Percentiles rank a stretch among this genome's conserved stretches.
These are phyloP conservation scores for Drosophila santomea DNA, from an alignment of 1,140 invertebrate genomes.

Conservation along the genomic window DNA sequence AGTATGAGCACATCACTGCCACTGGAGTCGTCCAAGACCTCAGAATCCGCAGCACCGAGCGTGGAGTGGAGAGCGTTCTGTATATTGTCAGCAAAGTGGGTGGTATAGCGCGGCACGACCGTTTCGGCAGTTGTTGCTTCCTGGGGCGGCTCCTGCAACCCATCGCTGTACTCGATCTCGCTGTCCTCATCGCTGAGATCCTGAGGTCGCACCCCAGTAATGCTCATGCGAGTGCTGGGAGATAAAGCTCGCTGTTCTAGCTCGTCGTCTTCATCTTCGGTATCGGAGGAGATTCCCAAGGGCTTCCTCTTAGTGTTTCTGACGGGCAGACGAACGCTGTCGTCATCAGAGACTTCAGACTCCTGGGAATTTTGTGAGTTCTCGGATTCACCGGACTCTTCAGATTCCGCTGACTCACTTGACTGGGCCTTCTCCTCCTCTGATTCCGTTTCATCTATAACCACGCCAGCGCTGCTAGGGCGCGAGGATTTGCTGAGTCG, in stretches of 20 bases:
- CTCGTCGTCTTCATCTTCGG: conserved; percentile 68
- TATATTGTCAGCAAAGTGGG: conserved; percentile 62
- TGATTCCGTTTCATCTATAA: conserved; percentile 42
- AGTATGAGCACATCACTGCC: conserved; percentile 69
- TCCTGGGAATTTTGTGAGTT: conserved; percentile 4
- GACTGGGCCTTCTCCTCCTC: conserved; percentile 6
- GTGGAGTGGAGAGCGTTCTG: conserved; percentile 69
- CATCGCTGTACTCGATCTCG: conserved; percentile 73
- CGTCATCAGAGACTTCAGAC: neutral
- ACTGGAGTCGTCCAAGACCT: conserved; percentile 35
- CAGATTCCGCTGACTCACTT: neutral
- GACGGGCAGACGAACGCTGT: neutral
- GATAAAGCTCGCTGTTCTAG: conserved; percentile 65
- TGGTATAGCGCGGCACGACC: conserved; percentile 60
- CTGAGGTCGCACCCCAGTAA: conserved; percentile 71
- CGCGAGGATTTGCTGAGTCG: conserved; percentile 15
- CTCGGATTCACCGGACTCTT: conserved; percentile 3
- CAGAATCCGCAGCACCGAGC: neutral
- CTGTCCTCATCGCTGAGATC: conserved; percentile 70
- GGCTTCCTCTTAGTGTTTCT: neutral
- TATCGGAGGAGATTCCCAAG: conserved; percentile 37
- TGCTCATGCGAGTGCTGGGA: conserved; percentile 79
- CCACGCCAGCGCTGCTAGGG: conserved; percentile 22
- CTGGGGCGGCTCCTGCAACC: conserved; percentile 1
- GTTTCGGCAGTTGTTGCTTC: neutral